Conservation (phyloP, 2,113 vertebrate genomes). For the Rhinoderma darwinii region DNA sequence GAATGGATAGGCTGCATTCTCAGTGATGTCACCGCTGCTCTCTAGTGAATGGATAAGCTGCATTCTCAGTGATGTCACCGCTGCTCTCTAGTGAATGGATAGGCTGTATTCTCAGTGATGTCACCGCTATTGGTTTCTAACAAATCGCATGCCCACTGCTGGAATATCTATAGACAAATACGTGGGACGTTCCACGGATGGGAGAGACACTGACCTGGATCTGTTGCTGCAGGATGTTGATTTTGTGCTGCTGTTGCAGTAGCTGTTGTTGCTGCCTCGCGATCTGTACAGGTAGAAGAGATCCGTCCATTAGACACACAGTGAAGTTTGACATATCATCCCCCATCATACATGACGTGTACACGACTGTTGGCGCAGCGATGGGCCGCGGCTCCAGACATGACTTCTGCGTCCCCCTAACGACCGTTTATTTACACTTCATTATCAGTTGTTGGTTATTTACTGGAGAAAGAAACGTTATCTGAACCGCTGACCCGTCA, state of each 20-base stretch:
- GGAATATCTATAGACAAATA: neutral
- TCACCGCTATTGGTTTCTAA: too few relatives aligned
- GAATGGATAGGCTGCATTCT: neutral
- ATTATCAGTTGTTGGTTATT: too few relatives aligned
- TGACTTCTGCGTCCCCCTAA: too few relatives aligned
- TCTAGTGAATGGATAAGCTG: neutral
- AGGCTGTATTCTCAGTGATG: neutral
- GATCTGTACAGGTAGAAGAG: constrained; percentile 85
- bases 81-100: constrained; percentile 1
- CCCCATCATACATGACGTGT: too few relatives aligned
- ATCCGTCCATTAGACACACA: neutral
- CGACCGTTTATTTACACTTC: too few relatives aligned
- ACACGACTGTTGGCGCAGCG: too few relatives aligned
- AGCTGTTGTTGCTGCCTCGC: constrained; percentile 99
- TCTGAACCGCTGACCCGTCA: too few relatives aligned
- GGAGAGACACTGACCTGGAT: constrained; percentile 92
- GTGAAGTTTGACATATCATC: too few relatives aligned
- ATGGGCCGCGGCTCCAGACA: too few relatives aligned
- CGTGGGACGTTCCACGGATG: neutral
- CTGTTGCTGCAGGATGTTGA: constrained; percentile 99
- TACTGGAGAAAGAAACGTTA: too few relatives aligned
- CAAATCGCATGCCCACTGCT: neutral
- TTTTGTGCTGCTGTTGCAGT: constrained; percentile 99
- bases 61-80: neutral
- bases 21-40: neutral